Percentiles rank a stretch among this genome's conserved stretches.
Evolutionary conservation across 53 echinoderm and acorn worm species (phyloP).

Genomic region (Actinopyga echinites): DNA sequence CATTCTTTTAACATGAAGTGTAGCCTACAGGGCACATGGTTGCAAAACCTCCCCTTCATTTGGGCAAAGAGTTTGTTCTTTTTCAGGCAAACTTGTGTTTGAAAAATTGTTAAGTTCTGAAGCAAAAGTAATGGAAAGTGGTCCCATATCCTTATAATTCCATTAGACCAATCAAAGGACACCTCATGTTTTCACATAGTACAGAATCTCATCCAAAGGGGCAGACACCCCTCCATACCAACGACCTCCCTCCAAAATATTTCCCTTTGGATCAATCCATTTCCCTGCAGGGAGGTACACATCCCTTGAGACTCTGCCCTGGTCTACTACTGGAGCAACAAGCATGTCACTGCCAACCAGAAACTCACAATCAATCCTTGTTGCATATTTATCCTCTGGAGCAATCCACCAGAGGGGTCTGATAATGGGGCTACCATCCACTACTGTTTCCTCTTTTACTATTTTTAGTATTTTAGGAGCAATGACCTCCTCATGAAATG

Average conservation of each 20-base stretch:
- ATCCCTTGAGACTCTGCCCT: constrained; percentile 57
- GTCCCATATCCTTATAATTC: no score
- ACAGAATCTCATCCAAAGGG: constrained; percentile 68
- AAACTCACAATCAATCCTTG: constrained; percentile 75
- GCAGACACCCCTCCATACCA: constrained; percentile 67
- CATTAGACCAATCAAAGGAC: no score
- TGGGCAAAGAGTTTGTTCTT: no score
- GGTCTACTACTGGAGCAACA: constrained; percentile 78
- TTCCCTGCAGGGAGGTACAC: constrained; percentile 78
- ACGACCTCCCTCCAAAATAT: constrained; percentile 44
- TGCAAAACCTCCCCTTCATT: no score
- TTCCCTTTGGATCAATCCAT: constrained; percentile 62
- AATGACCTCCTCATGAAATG: constrained; percentile 78
- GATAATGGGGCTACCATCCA: constrained; percentile 68
- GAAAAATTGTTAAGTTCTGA: no score
- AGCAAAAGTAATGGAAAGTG: no score
- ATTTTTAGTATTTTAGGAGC: constrained; percentile 65
- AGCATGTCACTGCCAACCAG: constrained; percentile 81
- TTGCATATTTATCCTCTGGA: constrained; percentile 66
- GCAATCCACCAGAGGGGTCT: constrained; percentile 95
- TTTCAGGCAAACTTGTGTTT: no score
- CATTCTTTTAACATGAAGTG: no score
- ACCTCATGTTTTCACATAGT: constrained; percentile 23
- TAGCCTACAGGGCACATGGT: no score
- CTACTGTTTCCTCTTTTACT: constrained; percentile 60